phyloP scores from a whole-genome alignment of 2,888 invertebrate species.

The Hirtodrosophila alboralis region DNA sequence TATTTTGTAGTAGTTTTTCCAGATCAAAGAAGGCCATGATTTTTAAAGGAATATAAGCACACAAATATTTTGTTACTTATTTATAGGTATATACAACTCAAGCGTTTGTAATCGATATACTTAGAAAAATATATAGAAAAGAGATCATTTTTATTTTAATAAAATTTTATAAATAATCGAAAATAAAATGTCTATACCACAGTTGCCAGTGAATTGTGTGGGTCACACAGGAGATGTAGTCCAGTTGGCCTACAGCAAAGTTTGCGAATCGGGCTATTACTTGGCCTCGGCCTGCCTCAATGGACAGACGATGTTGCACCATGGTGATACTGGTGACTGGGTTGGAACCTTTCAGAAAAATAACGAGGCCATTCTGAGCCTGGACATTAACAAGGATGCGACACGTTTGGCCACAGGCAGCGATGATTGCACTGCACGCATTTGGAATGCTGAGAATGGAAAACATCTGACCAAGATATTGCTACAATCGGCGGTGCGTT shows the following conservation, averaged over 20 bases:
- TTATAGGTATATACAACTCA: too few relatives aligned
- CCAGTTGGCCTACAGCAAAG: constrained; percentile 46
- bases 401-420: constrained; percentile 95
- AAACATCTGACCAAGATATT: constrained; percentile 89
- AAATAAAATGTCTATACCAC: background rate
- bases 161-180: too few relatives aligned
- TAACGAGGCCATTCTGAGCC: constrained; percentile 98
- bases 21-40: too few relatives aligned
- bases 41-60: too few relatives aligned
- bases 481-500: constrained; percentile 95
- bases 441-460: constrained; percentile 96
- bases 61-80: too few relatives aligned
- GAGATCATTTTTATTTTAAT: too few relatives aligned
- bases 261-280: constrained; percentile 34
- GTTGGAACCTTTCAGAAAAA: constrained; percentile 98
- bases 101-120: too few relatives aligned
- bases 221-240: constrained; percentile 42
- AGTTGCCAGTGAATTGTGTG: constrained; percentile 33
- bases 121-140: too few relatives aligned
- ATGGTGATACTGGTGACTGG: constrained; percentile 98
- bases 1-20: too few relatives aligned
- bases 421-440: constrained; percentile 95
- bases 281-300: constrained; percentile 84
- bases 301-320: constrained; percentile 97
- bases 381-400: constrained; percentile 94